Conservation (phyloP, 2,888 invertebrate genomes). For the Dastarcus helophoroides region DNA sequence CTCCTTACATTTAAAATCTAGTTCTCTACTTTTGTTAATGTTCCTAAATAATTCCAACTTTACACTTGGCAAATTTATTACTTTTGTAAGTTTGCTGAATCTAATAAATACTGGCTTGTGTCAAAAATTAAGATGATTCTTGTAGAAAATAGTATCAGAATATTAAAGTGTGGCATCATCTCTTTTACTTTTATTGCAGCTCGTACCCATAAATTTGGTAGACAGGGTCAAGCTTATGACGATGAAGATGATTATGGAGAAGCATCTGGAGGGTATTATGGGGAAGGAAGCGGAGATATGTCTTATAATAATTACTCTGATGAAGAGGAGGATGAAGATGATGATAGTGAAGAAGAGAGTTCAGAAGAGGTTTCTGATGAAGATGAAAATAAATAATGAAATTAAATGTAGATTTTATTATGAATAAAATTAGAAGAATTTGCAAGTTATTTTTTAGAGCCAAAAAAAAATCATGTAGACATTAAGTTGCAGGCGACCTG, state of each 20-base stretch:
- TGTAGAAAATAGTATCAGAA: not conserved
- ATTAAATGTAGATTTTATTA: no score
- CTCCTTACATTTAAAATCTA: no score
- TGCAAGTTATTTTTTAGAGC: no score
- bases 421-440: no score
- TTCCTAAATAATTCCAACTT: no score
- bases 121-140: no score
- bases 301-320: conserved; percentile 26
- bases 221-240: conserved; percentile 57
- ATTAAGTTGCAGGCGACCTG: no score
- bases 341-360: conserved; percentile 28
- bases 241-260: conserved; percentile 45
- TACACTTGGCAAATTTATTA: conserved; percentile 2
- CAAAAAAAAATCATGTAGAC: no score
- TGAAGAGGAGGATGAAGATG: conserved; percentile 36
- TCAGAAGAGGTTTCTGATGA: conserved; percentile 35
- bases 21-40: no score
- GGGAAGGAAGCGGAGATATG: conserved; percentile 40
- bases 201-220: conserved; percentile 78
- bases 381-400: conserved; percentile 19
- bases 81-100: not conserved
- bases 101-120: not conserved
- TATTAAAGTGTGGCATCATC: no score
- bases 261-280: conserved; percentile 33
- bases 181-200: conserved; percentile 40